phyloP scores from a whole-genome alignment of 1,140 invertebrate genomes.

The Drosophila rufa region DNA sequence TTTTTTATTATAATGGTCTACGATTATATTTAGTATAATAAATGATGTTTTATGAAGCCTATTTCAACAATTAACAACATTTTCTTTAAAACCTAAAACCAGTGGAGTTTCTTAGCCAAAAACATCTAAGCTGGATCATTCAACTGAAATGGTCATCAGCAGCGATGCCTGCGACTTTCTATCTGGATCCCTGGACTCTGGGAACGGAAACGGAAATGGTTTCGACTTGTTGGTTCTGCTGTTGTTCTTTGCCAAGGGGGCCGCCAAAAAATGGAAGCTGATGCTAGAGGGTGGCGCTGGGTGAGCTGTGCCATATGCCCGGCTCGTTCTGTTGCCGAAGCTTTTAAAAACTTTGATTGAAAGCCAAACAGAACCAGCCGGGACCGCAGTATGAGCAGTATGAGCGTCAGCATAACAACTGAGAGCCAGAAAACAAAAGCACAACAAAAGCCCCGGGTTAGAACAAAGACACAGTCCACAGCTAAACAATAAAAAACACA shows the following conservation, averaged over 20 bases:
- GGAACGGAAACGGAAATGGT: constrained; percentile 73
- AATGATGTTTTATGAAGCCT: no score
- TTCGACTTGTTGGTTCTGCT: constrained; percentile 40
- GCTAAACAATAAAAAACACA: constrained; percentile 32
- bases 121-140: neutral
- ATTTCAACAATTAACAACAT: neutral
- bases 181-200: constrained; percentile 45
- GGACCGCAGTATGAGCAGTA: constrained; percentile 52
- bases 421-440: constrained; percentile 61
- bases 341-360: constrained; percentile 82
- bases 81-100: neutral
- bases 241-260: constrained; percentile 49
- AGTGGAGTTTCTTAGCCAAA: neutral
- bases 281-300: constrained; percentile 11
- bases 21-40: no score
- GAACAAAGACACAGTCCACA: constrained; percentile 57
- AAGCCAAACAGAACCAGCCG: constrained; percentile 67
- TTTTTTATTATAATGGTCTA: no score
- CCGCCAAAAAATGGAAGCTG: constrained; percentile 21
- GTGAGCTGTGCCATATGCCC: constrained; percentile 69
- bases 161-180: neutral
- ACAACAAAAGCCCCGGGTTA: constrained; percentile 68
- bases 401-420: constrained; percentile 32
- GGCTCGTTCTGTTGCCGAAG: constrained; percentile 66
- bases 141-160: neutral